Conservation (phyloP, 2,113 vertebrate genomes). For the Odontesthes bonariensis region DNA sequence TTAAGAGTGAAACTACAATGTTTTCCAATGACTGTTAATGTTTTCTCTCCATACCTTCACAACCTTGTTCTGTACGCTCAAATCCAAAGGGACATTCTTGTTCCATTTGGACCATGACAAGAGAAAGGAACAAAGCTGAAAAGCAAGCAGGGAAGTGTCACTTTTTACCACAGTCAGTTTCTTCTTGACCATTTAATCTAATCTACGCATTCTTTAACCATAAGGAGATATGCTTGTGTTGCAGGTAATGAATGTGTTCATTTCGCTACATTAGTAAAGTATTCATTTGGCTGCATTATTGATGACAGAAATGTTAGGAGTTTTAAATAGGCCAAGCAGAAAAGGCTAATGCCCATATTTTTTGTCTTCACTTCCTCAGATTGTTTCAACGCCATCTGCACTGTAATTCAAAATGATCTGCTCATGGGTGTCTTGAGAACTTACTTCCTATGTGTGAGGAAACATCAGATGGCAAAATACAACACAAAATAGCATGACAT, state of each 20-base stretch:
- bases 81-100: fast-evolving
- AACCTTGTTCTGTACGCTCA: fast-evolving
- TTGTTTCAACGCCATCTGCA: constrained; percentile 47
- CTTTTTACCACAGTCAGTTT: not conserved
- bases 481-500: constrained; percentile 17
- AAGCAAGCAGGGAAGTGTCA: constrained; percentile 25
- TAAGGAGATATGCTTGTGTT: not conserved
- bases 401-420: constrained; percentile 32
- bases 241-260: too few species aligned
- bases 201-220: not conserved
- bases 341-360: constrained; percentile 12
- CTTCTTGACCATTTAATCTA: not conserved
- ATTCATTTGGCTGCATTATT: not conserved
- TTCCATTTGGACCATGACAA: fast-evolving
- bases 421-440: constrained; percentile 9
- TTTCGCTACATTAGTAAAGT: not conserved
- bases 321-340: not conserved
- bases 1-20: too few species aligned
- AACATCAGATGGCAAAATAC: constrained; percentile 34
- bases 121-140: constrained; percentile 47
- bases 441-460: constrained; percentile 53
- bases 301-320: not conserved
- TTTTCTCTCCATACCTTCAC: constrained; percentile 57
- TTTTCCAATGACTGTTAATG: not conserved
- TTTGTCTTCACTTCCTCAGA: constrained; percentile 57